Conservation (phyloP, 2,888 invertebrate species). For the Ornithoptera priamus region DNA sequence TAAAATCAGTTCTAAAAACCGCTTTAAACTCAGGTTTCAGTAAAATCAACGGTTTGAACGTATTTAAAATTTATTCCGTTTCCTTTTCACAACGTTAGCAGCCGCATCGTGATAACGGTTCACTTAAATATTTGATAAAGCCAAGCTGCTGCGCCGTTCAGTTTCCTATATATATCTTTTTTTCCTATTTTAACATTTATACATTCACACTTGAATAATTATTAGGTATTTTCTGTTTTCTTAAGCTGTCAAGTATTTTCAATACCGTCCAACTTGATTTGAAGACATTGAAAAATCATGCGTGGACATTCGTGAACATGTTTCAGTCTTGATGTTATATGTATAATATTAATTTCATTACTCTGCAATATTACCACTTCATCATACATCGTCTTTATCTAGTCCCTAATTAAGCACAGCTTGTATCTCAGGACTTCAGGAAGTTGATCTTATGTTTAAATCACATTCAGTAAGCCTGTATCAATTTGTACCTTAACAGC, state of each 20-base stretch:
- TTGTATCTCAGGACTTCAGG: too few relatives aligned
- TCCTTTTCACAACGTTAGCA: conserved; percentile 18
- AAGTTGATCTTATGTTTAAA: too few relatives aligned
- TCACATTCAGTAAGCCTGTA: too few relatives aligned
- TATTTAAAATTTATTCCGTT: conserved; percentile 21
- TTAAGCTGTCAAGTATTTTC: background rate
- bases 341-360: background rate
- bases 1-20: background rate
- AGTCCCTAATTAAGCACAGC: too few relatives aligned
- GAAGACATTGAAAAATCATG: background rate
- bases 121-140: conserved; percentile 23
- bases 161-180: conserved; percentile 15
- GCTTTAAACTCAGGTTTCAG: background rate
- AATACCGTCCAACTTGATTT: background rate
- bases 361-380: too few relatives aligned
- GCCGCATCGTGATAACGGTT: conserved; percentile 16
- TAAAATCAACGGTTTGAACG: conserved; percentile 6
- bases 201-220: background rate
- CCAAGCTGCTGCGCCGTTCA: conserved; percentile 16
- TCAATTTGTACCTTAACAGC: too few relatives aligned
- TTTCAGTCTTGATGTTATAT: background rate
- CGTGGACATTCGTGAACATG: too few relatives aligned
- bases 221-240: background rate
- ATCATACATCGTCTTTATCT: too few relatives aligned
- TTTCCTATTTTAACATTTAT: background rate